Conservation (phyloP, 2,113 vertebrate genomes). For the Hiodon tergisus region DNA sequence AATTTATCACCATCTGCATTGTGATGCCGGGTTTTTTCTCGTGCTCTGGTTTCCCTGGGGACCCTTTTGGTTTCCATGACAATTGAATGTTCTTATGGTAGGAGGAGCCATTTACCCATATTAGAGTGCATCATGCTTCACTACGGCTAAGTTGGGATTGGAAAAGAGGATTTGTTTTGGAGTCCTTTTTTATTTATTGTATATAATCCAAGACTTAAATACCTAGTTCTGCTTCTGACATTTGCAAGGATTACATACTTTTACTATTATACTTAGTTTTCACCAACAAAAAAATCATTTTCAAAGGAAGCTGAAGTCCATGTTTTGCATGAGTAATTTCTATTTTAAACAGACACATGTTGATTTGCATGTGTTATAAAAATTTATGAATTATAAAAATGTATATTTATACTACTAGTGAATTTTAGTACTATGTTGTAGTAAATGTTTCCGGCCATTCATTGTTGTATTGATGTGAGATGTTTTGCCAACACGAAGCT, state of each 20-base stretch:
- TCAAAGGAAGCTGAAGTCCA: neutral
- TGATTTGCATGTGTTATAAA: no score
- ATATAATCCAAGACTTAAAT: constrained; percentile 6
- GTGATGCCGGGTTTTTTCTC: constrained; percentile 38
- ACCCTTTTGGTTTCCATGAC: constrained; percentile 44
- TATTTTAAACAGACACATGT: no score
- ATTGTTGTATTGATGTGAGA: no score
- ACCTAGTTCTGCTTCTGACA: constrained; percentile 7
- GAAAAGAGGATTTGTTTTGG: neutral
- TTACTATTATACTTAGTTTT: neutral
- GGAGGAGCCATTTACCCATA: constrained; percentile 31
- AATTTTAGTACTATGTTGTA: no score
- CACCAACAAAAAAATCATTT: neutral
- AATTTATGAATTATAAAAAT: neutral
- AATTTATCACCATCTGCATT: constrained; percentile 42
- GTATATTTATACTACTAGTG: neutral
- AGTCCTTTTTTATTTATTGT: constrained; percentile 10
- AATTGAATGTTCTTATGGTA: constrained; percentile 37
- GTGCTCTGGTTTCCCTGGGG: constrained; percentile 43
- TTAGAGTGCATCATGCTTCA: constrained; percentile 21
- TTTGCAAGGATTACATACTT: neutral
- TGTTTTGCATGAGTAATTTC: neutral
- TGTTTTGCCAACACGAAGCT: no score
- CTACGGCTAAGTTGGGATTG: constrained; percentile 18
- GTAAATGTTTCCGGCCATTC: no score